These are phyloP conservation scores for Xestia xanthographa DNA, from an alignment of 2,888 invertebrate species.

Conservation along the genomic window DNA sequence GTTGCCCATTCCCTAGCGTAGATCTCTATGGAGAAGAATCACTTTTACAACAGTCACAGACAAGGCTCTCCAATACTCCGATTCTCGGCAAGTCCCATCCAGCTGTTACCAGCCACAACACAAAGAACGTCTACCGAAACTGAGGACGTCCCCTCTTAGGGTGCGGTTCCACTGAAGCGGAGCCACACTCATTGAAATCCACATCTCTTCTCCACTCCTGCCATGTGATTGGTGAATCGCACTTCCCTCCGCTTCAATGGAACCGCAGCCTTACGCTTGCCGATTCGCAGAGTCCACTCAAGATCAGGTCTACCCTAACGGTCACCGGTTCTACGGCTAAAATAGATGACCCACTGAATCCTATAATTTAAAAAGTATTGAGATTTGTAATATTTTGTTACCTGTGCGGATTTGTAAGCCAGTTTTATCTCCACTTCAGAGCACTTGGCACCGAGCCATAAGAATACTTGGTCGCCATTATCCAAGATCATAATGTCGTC, in stretches of 20 bases:
- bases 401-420: conserved; percentile 99
- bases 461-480: conserved; percentile 99
- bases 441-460: conserved; percentile 99
- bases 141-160: neutral
- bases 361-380: no score
- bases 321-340: neutral
- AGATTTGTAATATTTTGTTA: conserved; percentile 76
- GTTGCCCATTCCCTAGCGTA: no score
- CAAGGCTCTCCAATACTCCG: neutral
- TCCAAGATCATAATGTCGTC: conserved; percentile 99
- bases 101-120: neutral
- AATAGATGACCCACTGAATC: neutral
- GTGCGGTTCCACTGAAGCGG: no score
- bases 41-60: neutral
- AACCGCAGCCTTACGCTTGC: no score
- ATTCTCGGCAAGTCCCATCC: neutral
- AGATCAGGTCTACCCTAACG: neutral
- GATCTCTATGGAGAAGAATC: no score
- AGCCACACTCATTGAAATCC: no score
- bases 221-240: no score
- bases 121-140: neutral
- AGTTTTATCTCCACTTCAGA: conserved; percentile 99
- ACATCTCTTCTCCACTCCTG: no score
- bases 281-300: neutral
- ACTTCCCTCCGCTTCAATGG: no score